Evolutionary conservation across 2,888 invertebrate species (phyloP), one percentile per base, ranked within the genome.

Genomic region (Ochropleura leucogaster): DNA sequence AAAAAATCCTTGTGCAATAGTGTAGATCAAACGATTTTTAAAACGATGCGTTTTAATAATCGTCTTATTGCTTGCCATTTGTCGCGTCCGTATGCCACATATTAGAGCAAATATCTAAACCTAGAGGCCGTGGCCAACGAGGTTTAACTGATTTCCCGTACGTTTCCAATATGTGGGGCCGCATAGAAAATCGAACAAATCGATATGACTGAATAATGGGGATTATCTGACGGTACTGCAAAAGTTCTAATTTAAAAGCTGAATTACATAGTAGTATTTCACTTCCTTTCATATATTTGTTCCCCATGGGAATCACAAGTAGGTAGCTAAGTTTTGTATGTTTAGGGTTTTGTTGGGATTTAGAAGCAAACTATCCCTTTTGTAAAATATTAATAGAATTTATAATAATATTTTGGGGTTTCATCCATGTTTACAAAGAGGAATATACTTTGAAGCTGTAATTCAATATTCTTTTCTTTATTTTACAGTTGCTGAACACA

Each of bases 401-500:
- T 20, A n/a, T 30, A n/a, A 40, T 10, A 46, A 47, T 47, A 42
- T 16, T 69, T 68, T 40, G 5, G 8, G 8, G 20, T 42, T 4
- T 20, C 4, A 68, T 20, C 0, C 16, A 2, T 47, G 4, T 42
- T 47, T 69, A n/a, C 4, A 4, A 14, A n/a, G 4, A 46, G 30
- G 3, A 30, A 30, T 1, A 6, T 44, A 49, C 8, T 16, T n/a
- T 40, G 7, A 7, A 46, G 10, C 0, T 30, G 14, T n/a, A n/a
- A n/a, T 30, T 30, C 47, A n/a, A 18, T 42, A 6, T 10, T 20
- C n/a, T 57, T 72, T 68, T 79, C 62, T 70, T 85, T 87, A 89
- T 91, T 78, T 90, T 97, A 60, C 97, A 98, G 98, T 96, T 98
- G 94, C 97, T 98, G 94, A 98, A 97, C 95, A 97, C 98, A 74